Percentiles rank a stretch among this genome's conserved stretches.
These are phyloP conservation scores for Whitmania pigra DNA, from an alignment of 1,140 invertebrate genomes.

Conservation along the genomic window DNA sequence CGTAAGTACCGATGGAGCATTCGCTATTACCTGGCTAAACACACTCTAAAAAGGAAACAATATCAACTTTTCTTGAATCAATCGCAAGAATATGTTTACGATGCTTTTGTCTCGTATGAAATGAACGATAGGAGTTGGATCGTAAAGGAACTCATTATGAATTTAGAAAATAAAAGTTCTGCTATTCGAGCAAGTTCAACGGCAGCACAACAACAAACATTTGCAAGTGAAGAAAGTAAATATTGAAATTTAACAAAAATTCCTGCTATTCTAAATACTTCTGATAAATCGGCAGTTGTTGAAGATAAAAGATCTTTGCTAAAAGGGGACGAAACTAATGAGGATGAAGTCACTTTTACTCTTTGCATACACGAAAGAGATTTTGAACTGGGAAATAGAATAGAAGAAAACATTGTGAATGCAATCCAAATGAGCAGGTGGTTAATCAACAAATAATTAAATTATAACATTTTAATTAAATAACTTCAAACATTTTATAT, in stretches of 20 bases:
- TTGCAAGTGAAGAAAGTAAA: too few relatives aligned
- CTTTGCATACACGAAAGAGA: constrained; percentile 7
- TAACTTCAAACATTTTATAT: too few relatives aligned
- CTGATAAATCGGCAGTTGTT: too few relatives aligned
- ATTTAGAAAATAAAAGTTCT: neutral
- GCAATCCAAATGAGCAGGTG: constrained; percentile 1
- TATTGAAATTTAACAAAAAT: too few relatives aligned
- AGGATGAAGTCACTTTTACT: neutral
- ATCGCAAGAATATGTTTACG: neutral
- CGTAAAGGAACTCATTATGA: neutral
- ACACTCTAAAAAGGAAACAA: neutral
- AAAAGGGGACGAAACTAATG: neutral
- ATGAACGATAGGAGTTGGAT: constrained; percentile 5
- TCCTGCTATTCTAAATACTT: too few relatives aligned
- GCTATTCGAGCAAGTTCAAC: too few relatives aligned
- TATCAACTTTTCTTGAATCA: neutral
- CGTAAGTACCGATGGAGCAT: neutral
- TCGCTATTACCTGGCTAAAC: neutral
- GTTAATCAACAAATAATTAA: too few relatives aligned
- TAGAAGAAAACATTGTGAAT: neutral
- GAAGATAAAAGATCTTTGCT: neutral
- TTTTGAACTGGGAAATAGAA: neutral
- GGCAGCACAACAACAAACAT: too few relatives aligned
- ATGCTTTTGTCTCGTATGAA: constrained; percentile 1
- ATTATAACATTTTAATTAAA: too few relatives aligned